A percentile compares a stretch with the other conserved stretches of the same genome.
These are phyloP conservation scores for Pogonocherus hispidulus DNA, from an alignment of 2,888 invertebrate genomes.

Conservation along the genomic window DNA sequence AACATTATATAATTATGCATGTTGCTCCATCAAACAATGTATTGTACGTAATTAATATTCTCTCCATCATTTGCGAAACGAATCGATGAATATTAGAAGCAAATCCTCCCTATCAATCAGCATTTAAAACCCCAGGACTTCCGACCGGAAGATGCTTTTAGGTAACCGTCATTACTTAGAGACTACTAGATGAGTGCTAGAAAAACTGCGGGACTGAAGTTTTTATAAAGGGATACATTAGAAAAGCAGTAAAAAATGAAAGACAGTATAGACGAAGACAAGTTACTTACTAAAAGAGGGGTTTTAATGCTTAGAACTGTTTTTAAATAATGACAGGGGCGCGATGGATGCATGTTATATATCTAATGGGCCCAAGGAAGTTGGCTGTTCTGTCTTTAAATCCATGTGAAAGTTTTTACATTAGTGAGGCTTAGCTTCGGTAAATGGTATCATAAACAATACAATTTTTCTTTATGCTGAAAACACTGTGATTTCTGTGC, in stretches of 20 bases:
- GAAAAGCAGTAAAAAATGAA: constrained; percentile 9
- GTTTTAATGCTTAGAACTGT: constrained; percentile 20
- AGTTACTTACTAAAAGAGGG: constrained; percentile 20
- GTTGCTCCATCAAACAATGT: constrained; percentile 7
- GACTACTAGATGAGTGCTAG: constrained; percentile 10
- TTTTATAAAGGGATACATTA: constrained; percentile 26
- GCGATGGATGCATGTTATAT: constrained; percentile 8
- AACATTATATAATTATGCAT: not conserved
- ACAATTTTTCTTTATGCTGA: too few species aligned
- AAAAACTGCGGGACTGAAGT: constrained; percentile 16
- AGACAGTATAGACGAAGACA: constrained; percentile 10
- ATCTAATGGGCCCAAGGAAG: constrained; percentile 8
- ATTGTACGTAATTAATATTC: constrained; percentile 6
- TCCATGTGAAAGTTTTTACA: not conserved
- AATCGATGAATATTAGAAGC: constrained; percentile 19
- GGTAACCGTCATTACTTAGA: constrained; percentile 2
- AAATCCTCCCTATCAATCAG: constrained; percentile 30
- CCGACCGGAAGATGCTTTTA: constrained; percentile 29
- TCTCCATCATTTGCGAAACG: constrained; percentile 17
- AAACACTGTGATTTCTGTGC: too few species aligned
- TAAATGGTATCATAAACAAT: too few species aligned
- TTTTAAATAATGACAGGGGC: constrained; percentile 26
- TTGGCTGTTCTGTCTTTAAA: not conserved
- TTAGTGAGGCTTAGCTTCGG: not conserved
- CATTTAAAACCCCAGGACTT: constrained; percentile 24